A percentile compares a stretch with the other conserved stretches of the same genome.
Evolutionary conservation across 2,113 vertebrate genomes (phyloP).

Genomic region (Xiphophorus hellerii): DNA sequence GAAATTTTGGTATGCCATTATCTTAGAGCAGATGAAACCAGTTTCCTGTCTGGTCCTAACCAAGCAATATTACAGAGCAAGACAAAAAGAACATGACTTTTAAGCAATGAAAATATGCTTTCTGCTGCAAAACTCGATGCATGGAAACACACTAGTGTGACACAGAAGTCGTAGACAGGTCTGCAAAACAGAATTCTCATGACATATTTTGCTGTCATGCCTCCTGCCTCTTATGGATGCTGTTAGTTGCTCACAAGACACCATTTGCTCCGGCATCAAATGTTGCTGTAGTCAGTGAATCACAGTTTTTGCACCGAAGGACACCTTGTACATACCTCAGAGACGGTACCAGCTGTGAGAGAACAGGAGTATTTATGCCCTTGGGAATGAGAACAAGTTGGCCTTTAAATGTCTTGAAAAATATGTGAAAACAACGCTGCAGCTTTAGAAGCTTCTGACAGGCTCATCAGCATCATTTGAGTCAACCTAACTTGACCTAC

Average conservation of each 20-base stretch:
- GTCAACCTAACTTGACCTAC: neutral
- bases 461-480: conserved; percentile 1
- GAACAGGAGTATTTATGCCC: conserved; percentile 1
- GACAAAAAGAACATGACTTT: neutral
- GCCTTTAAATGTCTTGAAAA: conserved; percentile 18
- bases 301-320: neutral
- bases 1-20: neutral
- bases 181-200: neutral
- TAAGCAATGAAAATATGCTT: neutral
- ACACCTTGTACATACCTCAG: conserved; percentile 16
- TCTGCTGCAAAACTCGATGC: neutral
- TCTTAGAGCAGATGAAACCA: neutral
- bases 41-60: neutral
- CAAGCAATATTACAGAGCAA: neutral
- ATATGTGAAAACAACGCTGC: neutral
- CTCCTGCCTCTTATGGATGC: conserved; percentile 1
- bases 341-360: conserved; percentile 6
- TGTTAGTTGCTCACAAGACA: neutral
- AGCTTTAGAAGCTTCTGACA: neutral
- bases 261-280: conserved; percentile 1
- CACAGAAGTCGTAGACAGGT: neutral
- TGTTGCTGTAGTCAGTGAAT: conserved; percentile 1
- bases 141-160: neutral
- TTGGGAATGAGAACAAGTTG: neutral
- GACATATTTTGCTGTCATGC: conserved; percentile 2